phyloP scores from a whole-genome alignment of 2,888 invertebrate genomes.

The Zaprionus obscuricornis region DNA sequence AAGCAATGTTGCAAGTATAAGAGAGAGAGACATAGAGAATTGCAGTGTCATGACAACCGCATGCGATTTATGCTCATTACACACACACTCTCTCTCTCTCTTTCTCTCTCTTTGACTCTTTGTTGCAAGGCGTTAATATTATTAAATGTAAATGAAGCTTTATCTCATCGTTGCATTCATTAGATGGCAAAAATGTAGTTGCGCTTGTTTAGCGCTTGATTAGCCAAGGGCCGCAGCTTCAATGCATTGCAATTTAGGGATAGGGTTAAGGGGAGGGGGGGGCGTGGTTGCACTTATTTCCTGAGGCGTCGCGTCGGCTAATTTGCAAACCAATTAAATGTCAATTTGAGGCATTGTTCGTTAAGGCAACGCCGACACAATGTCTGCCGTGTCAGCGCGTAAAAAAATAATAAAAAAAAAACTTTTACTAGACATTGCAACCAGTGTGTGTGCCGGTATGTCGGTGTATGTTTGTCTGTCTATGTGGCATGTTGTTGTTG shows the following conservation, averaged over 20 bases:
- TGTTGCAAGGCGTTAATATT: slow-evolving; percentile 65
- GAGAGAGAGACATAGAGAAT: neutral
- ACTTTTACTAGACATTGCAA: slow-evolving; percentile 20
- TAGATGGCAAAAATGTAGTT: slow-evolving; percentile 65
- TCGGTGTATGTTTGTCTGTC: slow-evolving; percentile 7
- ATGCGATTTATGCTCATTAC: slow-evolving; percentile 68
- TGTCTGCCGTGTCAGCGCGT: slow-evolving; percentile 57
- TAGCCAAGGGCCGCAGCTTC: too few relatives aligned
- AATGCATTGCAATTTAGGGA: neutral
- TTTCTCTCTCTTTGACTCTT: neutral
- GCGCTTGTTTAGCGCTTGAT: slow-evolving; percentile 70
- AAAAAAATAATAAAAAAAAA: slow-evolving; percentile 18
- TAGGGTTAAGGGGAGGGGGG: neutral
- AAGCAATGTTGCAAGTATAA: slow-evolving; percentile 11
- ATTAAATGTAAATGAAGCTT: slow-evolving; percentile 80
- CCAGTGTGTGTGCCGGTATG: slow-evolving; percentile 1
- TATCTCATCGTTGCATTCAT: slow-evolving; percentile 74
- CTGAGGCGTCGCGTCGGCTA: slow-evolving; percentile 57
- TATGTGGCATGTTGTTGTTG: slow-evolving; percentile 18
- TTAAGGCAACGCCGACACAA: slow-evolving; percentile 41
- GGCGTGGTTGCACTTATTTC: slow-evolving; percentile 38
- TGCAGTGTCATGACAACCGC: slow-evolving; percentile 76
- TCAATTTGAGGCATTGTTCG: slow-evolving; percentile 80
- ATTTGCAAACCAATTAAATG: slow-evolving; percentile 81
- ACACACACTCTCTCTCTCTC: neutral